These are phyloP conservation scores for Drosophila rubida DNA, from an alignment of 2,888 invertebrate genomes.

Conservation along the genomic window DNA sequence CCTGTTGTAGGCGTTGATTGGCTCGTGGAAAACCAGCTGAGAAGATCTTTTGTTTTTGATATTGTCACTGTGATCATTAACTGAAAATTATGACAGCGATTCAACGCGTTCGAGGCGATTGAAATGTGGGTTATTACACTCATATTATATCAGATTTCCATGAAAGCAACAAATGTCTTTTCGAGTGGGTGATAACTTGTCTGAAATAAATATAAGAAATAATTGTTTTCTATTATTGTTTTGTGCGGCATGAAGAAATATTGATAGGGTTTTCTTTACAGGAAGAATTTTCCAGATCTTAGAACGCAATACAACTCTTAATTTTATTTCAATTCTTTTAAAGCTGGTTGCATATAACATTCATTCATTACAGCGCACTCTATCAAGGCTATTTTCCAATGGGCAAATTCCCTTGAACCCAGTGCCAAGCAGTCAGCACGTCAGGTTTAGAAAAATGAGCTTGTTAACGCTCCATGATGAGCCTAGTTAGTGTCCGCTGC, in stretches of 20 bases:
- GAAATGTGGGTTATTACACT: conserved; percentile 6
- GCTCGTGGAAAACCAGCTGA: background rate
- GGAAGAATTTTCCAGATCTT: no score
- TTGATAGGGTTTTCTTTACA: no score
- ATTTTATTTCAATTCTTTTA: background rate
- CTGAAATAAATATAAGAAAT: background rate
- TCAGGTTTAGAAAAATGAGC: conserved; percentile 81
- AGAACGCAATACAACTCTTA: no score
- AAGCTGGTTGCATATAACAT: background rate
- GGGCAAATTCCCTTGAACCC: background rate
- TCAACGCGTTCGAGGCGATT: background rate
- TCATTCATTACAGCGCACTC: background rate
- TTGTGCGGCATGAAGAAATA: no score
- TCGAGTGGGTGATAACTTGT: background rate
- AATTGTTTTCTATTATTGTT: background rate
- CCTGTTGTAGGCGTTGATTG: conserved; percentile 49
- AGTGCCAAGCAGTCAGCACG: conserved; percentile 54
- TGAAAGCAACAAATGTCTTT: background rate
- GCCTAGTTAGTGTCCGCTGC: conserved; percentile 79
- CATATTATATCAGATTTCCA: conserved; percentile 12
- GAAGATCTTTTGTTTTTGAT: conserved; percentile 15
- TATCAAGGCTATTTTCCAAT: background rate
- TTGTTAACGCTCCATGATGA: conserved; percentile 83
- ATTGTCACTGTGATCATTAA: conserved; percentile 34
- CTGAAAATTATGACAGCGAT: conserved; percentile 12